Evolutionary conservation across 2,888 invertebrate species (phyloP), one percentile per base, ranked within the genome.

Genomic region (Caenorhabditis doughertyi): DNA sequence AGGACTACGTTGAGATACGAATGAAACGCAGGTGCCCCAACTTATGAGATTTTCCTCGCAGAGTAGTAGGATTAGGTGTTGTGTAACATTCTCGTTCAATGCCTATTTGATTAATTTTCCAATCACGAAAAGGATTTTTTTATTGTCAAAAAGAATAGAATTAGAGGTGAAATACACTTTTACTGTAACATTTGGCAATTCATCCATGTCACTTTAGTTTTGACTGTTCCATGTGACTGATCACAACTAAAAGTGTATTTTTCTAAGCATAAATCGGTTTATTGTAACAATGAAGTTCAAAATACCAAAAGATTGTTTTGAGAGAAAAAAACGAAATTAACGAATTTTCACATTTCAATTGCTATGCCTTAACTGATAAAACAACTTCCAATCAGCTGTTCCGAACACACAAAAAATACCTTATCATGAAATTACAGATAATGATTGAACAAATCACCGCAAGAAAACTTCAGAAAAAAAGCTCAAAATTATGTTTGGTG

Each of bases 141-240:
- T 23, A 23, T 39, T 39, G 2, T 9, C 13, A 39, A 3, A 35
- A 35, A 35, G 56, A 56, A 32, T 13, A 58, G 13, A 39, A 58
- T 21, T 32, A 39, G 23, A 13, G 11, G 44, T 18, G 44, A 47
- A 47, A 47, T n/a, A 47, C n/a, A n/a, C 18, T 18, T n/a, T 2
- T 18, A 18, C 18, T 47, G 44, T 47, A 18, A 47, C 18, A 47
- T 18, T 47, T 18, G n/a, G 18, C 18, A 5, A 18, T 18, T 18
- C 44, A 47, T 47, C 44, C 44, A 18, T 47, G 2, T 47, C 44
- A 18, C 18, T 47, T 47, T 18, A 47, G 44, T 47, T 47, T 47
- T 47, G 44, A n/a, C n/a, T 18, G 44, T 47, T 47, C 44, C 44
- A 18, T 18, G n/a, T 47, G 44, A 47, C 44, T 47, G 44, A 47